Base-by-base conservation (phyloP, 2,888 invertebrate genomes). In the Meloe dianella region DNA sequence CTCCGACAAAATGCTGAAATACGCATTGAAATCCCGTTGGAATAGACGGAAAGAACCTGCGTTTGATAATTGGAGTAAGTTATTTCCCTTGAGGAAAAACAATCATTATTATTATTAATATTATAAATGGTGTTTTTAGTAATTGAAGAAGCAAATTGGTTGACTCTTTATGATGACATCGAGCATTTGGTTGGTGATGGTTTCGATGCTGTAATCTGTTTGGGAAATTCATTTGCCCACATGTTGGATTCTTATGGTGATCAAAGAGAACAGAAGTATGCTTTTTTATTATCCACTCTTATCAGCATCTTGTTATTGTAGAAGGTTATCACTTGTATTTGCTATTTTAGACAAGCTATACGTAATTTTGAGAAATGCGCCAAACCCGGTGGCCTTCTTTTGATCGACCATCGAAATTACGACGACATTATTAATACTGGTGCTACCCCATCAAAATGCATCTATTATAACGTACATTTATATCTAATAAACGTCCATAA, bases 181-280 rank as follows among this genome's bases (percentile, higher is more conserved):
- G 85, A 88, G 60, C 85, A 89, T 70, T 78, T 89, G 0, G 86
- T 90, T 1, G 87, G 86, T 4, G 87, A 86, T 12, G 89, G 90
- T 63, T 96, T 94, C 80, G 96, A 96, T 84, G 95, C 95, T 0
- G 94, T 96, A 32, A 91, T 96, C 71, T 95, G 95, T 79, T 85
- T 96, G 61, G 96, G 96, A 58, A 96, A 96, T 83, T 95, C 95
- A 1, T 96, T 96, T 82, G 94, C 96, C 63, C 96, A 96, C 84
- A 88, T 96, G 78, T 88, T 94, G 73, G 95, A 95, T 79, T 88
- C 89, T 62, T 89, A 84, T 73, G 93, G 92, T 0, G 93, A 94
- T 83, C 93, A 93, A 82, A 84, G 91, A 20, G 90, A 92, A 71
- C 94, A 94, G 84, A 91, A 87, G 85, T 88, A 24, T 27, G 27